Evolutionary conservation across 1,140 invertebrate species (phyloP), one percentile per base, ranked within the genome.

Genomic region (Scaptomyza graminum): DNA sequence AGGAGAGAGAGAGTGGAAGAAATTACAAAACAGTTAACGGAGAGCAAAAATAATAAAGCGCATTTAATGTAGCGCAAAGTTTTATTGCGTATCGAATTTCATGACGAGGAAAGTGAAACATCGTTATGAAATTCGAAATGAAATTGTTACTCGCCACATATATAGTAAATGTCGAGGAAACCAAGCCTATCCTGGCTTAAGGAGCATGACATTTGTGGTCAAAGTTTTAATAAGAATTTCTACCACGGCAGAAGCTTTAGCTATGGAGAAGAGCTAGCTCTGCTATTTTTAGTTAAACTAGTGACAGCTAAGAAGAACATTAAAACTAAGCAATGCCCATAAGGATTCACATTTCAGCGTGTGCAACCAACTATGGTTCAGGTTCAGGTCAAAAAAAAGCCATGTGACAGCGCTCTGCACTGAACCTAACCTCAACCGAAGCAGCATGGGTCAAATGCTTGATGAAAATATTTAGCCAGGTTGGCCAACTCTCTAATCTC

Each of bases 31-130:
- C 25, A 49, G 49, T 46, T 55, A 51, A 66, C 59, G 67, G 71
- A 64, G 64, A 11, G 28, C 18, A 22, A 47, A 64, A 74, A 80
- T 85, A 85, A 80, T 85, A 80, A 85, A 71, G 81, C 59, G 69
- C 66, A 80, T 80, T 74, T 77, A 76, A 56, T 22, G 69, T 50
- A 25, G 49, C 34, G 43, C 16, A 31, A 12, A 44, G 28, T 79
- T 76, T 85, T 67, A 84, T 74, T 69, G 65, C 61, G 81, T 39
- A 76, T 84, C 74, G 69, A 85, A 85, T 84, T 84, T 76, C 81
- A 54, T 12, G 39, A 25, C 44, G 54, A 65, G 54, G 52, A 59
- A 72, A 67, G 52, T 66, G 55, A 72, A 72, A n/a, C n/a, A n/a
- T n/a, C n/a, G n/a, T n/a, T 59, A 66, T 60, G 41, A 57, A 71